Evolutionary conservation across 2,797 vertebrate genomes (phyloP).

Genomic region (Aldrovandia affinis): DNA sequence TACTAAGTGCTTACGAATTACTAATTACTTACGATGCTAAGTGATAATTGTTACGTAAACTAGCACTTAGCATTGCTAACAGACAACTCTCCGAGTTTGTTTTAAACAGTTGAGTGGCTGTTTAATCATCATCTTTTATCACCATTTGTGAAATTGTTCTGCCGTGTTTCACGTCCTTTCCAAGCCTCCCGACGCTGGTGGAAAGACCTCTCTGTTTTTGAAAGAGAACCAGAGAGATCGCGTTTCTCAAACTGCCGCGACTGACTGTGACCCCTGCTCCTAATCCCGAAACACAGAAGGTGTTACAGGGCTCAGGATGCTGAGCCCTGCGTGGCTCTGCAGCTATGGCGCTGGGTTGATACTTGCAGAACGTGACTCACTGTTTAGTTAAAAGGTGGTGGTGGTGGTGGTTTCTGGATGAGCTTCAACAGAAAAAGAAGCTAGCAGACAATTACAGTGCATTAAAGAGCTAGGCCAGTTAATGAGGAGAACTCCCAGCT

Average conservation of each 20-base stretch:
- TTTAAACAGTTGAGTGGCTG: not conserved
- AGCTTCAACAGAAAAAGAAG: not conserved
- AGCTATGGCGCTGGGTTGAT: not conserved
- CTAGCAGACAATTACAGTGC: not conserved
- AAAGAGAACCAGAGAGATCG: no score
- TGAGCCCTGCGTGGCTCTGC: not conserved
- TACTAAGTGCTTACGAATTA: no score
- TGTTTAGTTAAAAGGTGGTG: constrained; percentile 9
- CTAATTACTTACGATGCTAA: not conserved
- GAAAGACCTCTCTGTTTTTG: not conserved
- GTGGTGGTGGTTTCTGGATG: not conserved
- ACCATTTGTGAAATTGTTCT: not conserved
- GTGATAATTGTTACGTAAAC: not conserved
- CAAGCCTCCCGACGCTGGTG: not conserved
- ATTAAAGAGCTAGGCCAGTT: constrained; percentile 14
- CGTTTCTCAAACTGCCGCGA: not conserved
- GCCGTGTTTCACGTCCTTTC: not conserved
- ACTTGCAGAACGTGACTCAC: constrained; percentile 9
- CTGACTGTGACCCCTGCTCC: not conserved
- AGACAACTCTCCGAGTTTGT: no score
- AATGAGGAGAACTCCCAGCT: not conserved
- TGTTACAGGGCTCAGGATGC: not conserved
- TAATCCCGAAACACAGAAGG: no score
- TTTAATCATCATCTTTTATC: not conserved
- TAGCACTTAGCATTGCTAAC: not conserved